These are phyloP conservation scores for mouse (Mus musculus) DNA, from an alignment of 2,113 vertebrate genomes.

Conservation along the genomic window DNA sequence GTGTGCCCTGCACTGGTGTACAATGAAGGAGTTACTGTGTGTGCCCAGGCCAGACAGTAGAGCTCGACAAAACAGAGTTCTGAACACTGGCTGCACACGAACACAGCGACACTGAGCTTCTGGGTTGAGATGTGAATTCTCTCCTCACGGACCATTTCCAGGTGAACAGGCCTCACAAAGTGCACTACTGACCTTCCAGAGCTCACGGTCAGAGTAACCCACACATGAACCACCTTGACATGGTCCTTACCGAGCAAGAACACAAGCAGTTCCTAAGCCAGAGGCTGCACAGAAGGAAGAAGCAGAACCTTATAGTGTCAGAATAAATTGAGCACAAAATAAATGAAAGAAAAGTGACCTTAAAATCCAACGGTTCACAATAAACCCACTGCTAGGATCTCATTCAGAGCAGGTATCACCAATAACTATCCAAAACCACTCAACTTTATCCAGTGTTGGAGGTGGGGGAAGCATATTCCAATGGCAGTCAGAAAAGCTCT, in stretches of 20 bases:
- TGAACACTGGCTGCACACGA: too few relatives aligned
- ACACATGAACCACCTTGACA: not conserved
- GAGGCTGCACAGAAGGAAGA: not conserved
- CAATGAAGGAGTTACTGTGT: not conserved
- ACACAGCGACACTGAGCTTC: not conserved
- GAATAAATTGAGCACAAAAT: not conserved
- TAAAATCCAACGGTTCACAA: conserved; percentile 28
- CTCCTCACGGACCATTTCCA: not conserved
- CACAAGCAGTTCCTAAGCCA: not conserved
- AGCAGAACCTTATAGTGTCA: not conserved
- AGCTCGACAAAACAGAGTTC: not conserved
- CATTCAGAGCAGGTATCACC: not conserved
- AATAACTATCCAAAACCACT: not conserved
- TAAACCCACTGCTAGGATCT: not conserved
- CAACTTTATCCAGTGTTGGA: not conserved
- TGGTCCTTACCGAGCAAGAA: not conserved
- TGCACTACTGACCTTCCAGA: not conserved
- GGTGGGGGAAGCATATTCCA: not conserved
- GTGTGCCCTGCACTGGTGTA: too few relatives aligned
- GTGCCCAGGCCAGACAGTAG: not conserved
- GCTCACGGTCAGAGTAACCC: not conserved
- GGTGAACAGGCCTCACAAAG: not conserved
- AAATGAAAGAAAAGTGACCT: not conserved
- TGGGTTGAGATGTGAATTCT: not conserved
- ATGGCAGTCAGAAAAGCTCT: conserved; percentile 10